Conservation (phyloP, 1,140 invertebrate species). For the Amphibalanus amphitrite region DNA sequence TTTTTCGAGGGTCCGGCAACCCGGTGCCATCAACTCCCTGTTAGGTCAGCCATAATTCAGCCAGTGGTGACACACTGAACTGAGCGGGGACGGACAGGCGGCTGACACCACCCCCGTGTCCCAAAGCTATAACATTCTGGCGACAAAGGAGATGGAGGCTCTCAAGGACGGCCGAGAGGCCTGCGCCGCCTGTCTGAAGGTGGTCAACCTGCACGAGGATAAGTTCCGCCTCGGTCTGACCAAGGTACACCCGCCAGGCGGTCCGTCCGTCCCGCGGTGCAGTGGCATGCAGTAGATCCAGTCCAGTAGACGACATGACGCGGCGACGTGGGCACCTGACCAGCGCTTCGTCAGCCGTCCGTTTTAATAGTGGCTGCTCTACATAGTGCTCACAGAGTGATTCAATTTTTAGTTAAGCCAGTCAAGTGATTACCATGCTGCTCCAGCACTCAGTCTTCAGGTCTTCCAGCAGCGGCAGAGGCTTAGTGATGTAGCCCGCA, state of each 20-base stretch:
- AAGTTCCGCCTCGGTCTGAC: slow-evolving; percentile 35
- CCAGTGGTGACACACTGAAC: neutral
- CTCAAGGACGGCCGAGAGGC: slow-evolving; percentile 32
- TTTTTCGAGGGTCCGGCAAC: neutral
- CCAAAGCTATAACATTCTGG: slow-evolving; percentile 36
- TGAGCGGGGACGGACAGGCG: too few relatives aligned
- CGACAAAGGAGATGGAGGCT: slow-evolving; percentile 32
- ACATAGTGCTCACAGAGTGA: too few relatives aligned
- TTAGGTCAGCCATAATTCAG: neutral
- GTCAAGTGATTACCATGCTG: too few relatives aligned
- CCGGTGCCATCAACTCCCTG: neutral
- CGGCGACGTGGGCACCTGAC: too few relatives aligned
- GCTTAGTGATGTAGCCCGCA: too few relatives aligned
- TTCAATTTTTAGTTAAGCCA: too few relatives aligned
- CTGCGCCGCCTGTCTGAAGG: slow-evolving; percentile 34
- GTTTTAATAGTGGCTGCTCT: too few relatives aligned
- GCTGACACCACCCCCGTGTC: neutral
- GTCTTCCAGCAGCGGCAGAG: too few relatives aligned
- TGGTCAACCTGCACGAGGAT: slow-evolving; percentile 32
- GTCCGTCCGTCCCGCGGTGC: too few relatives aligned
- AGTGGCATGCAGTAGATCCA: neutral
- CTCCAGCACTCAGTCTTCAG: too few relatives aligned
- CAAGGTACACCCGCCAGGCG: neutral
- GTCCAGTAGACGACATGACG: too few relatives aligned
- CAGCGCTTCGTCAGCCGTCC: too few relatives aligned